These are phyloP conservation scores for Stomatorhinus walkeri DNA, from an alignment of 2,797 vertebrate species.

Conservation along the genomic window DNA sequence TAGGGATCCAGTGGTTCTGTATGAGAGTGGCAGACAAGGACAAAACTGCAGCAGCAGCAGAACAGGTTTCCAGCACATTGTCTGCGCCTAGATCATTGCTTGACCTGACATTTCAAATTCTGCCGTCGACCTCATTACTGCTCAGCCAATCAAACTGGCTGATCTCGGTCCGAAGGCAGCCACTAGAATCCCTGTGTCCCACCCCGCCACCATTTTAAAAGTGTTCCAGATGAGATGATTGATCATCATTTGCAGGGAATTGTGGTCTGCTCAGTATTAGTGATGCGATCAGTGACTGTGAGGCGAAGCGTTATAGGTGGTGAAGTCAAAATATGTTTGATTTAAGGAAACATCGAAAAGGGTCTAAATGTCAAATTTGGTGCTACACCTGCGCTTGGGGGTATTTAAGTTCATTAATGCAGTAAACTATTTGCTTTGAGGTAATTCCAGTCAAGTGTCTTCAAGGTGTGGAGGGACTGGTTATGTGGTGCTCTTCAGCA, in stretches of 20 bases:
- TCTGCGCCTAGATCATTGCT: neutral
- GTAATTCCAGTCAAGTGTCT: neutral
- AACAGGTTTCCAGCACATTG: neutral
- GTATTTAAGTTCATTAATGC: neutral
- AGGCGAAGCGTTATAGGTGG: neutral
- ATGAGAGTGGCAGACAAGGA: neutral
- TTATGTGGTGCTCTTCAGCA: neutral
- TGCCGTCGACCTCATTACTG: neutral
- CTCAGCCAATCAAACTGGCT: neutral
- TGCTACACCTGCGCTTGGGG: neutral
- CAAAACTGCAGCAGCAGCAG: neutral
- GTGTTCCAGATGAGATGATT: neutral
- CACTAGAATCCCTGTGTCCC: neutral
- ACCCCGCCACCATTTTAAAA: neutral
- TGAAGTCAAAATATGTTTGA: neutral
- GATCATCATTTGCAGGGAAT: neutral
- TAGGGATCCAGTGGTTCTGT: neutral
- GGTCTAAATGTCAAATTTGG: neutral
- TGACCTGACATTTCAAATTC: conserved; percentile 4
- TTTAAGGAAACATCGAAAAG: neutral
- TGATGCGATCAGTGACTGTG: neutral
- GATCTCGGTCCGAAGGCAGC: neutral
- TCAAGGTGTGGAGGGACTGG: neutral
- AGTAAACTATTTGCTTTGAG: neutral
- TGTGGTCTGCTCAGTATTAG: neutral